Conservation (phyloP, 1,140 invertebrate species). For the Acromyrmex heyeri region DNA sequence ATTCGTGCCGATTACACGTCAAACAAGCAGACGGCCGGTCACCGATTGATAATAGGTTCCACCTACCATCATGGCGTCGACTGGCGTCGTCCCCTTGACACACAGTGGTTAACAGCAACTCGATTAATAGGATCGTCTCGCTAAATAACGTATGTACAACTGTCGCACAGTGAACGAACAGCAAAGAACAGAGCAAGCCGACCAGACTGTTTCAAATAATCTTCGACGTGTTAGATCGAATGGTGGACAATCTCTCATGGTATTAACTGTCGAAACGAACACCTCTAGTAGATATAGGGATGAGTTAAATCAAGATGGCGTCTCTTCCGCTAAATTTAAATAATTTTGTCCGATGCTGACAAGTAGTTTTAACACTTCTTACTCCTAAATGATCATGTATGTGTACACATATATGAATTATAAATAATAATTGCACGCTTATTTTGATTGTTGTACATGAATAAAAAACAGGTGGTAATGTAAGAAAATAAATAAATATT, state of each 20-base stretch:
- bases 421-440: no score
- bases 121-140: conserved; percentile 24
- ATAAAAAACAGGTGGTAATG: no score
- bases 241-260: neutral
- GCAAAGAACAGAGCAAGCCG: no score
- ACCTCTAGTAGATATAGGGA: neutral
- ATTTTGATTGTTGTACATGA: no score
- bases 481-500: no score
- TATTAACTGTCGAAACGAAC: neutral
- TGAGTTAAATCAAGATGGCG: conserved; percentile 1
- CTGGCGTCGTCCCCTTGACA: conserved; percentile 80
- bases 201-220: neutral
- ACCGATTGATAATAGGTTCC: conserved; percentile 86
- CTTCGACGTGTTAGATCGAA: neutral
- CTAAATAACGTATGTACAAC: conserved; percentile 10
- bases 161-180: neutral
- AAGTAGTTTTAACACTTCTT: no score
- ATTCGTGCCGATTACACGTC: conserved; percentile 45
- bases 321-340: neutral
- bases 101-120: conserved; percentile 61
- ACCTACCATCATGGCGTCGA: conserved; percentile 87
- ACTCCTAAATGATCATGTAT: no score
- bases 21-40: conserved; percentile 52
- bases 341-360: neutral
- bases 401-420: no score